Percentiles rank a stretch among this genome's conserved stretches.
Evolutionary conservation across 2,888 invertebrate genomes (phyloP).

Genomic region (Clitarchus hookeri): DNA sequence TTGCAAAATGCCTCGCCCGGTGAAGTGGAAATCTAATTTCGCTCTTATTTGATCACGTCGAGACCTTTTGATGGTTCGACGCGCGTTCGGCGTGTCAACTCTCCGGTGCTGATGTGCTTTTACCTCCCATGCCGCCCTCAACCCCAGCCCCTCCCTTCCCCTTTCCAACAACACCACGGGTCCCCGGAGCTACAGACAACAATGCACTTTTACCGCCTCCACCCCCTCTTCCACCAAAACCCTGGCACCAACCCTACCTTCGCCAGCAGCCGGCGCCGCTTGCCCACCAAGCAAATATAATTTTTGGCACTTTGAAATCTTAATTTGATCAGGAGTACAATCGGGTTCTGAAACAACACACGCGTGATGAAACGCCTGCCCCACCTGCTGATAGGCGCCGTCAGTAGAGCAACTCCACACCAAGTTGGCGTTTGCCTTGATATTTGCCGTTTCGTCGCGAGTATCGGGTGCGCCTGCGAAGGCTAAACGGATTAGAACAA

Average conservation of each 20-base stretch:
- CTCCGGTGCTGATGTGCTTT: constrained; percentile 23
- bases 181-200: neutral
- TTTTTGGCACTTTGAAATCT: constrained; percentile 26
- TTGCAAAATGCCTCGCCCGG: constrained; percentile 3
- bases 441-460: neutral
- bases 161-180: neutral
- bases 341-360: neutral
- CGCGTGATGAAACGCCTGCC: neutral
- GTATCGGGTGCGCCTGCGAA: too few relatives aligned
- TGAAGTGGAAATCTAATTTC: constrained; percentile 26
- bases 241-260: neutral
- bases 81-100: constrained; percentile 23
- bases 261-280: neutral
- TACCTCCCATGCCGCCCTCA: neutral
- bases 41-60: constrained; percentile 24
- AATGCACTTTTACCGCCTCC: neutral
- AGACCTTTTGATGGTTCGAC: constrained; percentile 26
- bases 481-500: too few relatives aligned
- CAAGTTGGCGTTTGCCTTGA: too few relatives aligned
- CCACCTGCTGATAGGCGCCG: too few relatives aligned
- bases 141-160: neutral
- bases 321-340: constrained; percentile 11
- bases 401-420: too few relatives aligned
- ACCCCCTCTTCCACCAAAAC: neutral
- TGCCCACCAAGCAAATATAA: neutral